These are phyloP conservation scores for Emmelina monodactyla DNA, from an alignment of 2,888 invertebrate species.

Conservation along the genomic window DNA sequence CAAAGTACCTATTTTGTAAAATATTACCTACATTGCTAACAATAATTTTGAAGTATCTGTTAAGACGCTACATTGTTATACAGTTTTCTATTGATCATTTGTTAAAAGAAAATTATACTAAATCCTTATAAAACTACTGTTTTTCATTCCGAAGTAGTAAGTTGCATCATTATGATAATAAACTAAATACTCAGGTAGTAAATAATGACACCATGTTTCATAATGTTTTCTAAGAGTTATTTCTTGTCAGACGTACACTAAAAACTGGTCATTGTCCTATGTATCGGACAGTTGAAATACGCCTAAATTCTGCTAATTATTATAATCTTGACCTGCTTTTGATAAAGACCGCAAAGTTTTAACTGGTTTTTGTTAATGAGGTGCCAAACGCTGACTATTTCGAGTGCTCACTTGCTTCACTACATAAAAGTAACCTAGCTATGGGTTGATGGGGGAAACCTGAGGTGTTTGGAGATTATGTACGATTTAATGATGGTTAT, in stretches of 20 bases:
- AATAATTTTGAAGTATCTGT: slow-evolving; percentile 64
- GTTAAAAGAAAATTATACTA: slow-evolving; percentile 68
- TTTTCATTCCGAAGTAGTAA: slow-evolving; percentile 34
- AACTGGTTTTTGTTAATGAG: slow-evolving; percentile 3
- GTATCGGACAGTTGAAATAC: not conserved
- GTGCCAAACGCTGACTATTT: too few relatives aligned
- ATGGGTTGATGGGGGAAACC: too few relatives aligned
- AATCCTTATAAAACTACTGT: slow-evolving; percentile 48
- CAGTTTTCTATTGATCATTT: slow-evolving; percentile 68
- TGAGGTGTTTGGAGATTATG: too few relatives aligned
- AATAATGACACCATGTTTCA: too few relatives aligned
- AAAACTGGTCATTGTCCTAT: too few relatives aligned
- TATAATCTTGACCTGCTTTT: slow-evolving; percentile 56
- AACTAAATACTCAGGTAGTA: too few relatives aligned
- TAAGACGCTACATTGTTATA: slow-evolving; percentile 66
- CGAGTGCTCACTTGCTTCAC: too few relatives aligned
- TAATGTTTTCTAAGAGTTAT: too few relatives aligned
- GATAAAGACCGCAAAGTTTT: slow-evolving; percentile 24
- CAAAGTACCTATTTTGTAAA: slow-evolving; percentile 64
- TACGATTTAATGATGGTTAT: too few relatives aligned
- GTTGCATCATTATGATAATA: too few relatives aligned
- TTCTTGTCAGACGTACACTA: too few relatives aligned
- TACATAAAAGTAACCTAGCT: too few relatives aligned
- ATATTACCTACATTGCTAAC: slow-evolving; percentile 65
- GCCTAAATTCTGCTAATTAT: slow-evolving; percentile 29